phyloP scores from a whole-genome alignment of 2,113 vertebrate species.

The Electrona antarctica region DNA sequence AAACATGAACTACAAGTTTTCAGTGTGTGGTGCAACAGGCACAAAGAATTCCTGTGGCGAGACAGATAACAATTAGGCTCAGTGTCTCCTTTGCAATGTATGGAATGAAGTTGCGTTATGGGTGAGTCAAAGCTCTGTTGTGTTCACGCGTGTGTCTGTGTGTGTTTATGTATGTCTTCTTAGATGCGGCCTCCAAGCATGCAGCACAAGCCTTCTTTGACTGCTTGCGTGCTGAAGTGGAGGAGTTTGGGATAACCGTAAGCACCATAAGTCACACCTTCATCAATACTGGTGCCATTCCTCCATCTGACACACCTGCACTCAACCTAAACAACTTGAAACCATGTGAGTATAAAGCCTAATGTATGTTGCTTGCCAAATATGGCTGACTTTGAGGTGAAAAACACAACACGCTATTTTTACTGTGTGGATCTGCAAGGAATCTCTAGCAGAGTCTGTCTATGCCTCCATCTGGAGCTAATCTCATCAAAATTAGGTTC shows the following conservation, averaged over 20 bases:
- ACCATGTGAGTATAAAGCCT: conserved; percentile 70
- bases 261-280: conserved; percentile 94
- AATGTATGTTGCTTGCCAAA: not conserved
- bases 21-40: not conserved
- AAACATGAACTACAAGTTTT: not conserved
- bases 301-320: conserved; percentile 55
- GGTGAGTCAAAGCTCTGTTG: not conserved
- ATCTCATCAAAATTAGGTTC: too few species aligned
- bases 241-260: conserved; percentile 89
- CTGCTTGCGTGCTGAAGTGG: conserved; percentile 92
- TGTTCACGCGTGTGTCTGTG: conserved; percentile 11
- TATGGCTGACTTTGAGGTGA: not conserved
- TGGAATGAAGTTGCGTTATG: conserved; percentile 24
- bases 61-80: conserved; percentile 25
- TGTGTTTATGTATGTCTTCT: conserved; percentile 9
- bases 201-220: conserved; percentile 95
- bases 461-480: too few species aligned
- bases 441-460: too few species aligned
- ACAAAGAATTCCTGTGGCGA: not conserved
- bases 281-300: conserved; percentile 80
- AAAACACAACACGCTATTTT: not conserved
- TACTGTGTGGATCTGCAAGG: not conserved
- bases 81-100: conserved; percentile 19
- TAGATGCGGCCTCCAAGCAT: conserved; percentile 95
- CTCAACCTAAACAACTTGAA: conserved; percentile 51